These are phyloP conservation scores for Alsophila aescularia DNA, from an alignment of 2,888 invertebrate species.

Conservation along the genomic window DNA sequence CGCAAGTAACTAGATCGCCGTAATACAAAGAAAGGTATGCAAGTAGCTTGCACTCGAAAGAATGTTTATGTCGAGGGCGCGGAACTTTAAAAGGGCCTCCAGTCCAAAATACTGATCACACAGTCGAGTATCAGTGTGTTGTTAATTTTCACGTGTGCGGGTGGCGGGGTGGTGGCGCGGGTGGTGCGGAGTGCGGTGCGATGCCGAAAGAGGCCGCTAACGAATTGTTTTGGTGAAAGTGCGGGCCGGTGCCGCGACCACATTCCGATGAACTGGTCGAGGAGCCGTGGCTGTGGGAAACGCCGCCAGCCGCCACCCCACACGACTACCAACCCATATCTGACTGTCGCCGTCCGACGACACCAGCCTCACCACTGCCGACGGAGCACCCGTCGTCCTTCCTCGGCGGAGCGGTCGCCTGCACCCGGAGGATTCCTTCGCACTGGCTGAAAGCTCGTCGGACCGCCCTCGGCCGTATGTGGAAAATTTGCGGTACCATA, in stretches of 20 bases:
- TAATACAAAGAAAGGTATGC: constrained; percentile 38
- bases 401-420: constrained; percentile 6
- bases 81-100: constrained; percentile 62
- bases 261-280: constrained; percentile 83
- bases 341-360: constrained; percentile 49
- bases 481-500: constrained; percentile 23
- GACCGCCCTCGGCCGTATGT: constrained; percentile 10
- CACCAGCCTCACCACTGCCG: constrained; percentile 38
- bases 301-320: constrained; percentile 77
- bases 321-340: constrained; percentile 70
- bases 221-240: constrained; percentile 85
- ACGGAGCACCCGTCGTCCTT: constrained; percentile 10
- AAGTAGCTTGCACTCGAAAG: constrained; percentile 37
- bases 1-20: constrained; percentile 32
- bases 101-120: constrained; percentile 67
- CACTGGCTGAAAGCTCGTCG: constrained; percentile 24
- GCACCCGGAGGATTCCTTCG: constrained; percentile 1
- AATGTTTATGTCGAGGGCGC: constrained; percentile 48
- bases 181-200: constrained; percentile 72
- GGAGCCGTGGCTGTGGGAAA: constrained; percentile 84
- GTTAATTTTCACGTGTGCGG: constrained; percentile 79
- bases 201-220: constrained; percentile 83
- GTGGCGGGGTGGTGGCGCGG: constrained; percentile 62
- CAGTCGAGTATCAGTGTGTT: constrained; percentile 72
- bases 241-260: constrained; percentile 83